Evolutionary conservation across 2,888 invertebrate genomes (phyloP).

Genomic region (Luffia ferchaultella): DNA sequence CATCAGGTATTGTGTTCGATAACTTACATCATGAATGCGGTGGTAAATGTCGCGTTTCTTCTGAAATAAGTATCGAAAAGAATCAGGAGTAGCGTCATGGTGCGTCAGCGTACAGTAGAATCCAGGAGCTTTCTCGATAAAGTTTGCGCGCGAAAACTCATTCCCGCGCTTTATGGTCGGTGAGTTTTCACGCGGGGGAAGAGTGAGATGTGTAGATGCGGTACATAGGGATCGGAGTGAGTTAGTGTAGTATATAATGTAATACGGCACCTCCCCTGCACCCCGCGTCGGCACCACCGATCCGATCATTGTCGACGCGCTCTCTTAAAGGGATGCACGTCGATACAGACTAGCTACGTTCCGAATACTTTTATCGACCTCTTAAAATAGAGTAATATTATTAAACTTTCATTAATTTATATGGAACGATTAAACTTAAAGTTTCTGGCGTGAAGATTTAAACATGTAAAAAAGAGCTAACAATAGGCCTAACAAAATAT

Average conservation of each 20-base stretch:
- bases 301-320: constrained; percentile 1
- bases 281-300: background rate
- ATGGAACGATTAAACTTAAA: too few species aligned
- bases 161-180: constrained; percentile 56
- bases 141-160: constrained; percentile 58
- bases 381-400: too few species aligned
- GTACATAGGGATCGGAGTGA: background rate
- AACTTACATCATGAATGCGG: too few species aligned
- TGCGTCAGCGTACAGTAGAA: constrained; percentile 21
- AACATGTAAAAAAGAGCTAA: too few species aligned
- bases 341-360: background rate
- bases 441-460: too few species aligned
- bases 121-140: constrained; percentile 35
- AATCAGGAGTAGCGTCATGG: constrained; percentile 18
- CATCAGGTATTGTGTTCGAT: too few species aligned
- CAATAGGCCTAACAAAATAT: too few species aligned
- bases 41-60: too few species aligned
- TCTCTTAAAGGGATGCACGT: background rate
- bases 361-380: background rate
- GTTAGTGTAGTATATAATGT: background rate
- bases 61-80: too few species aligned
- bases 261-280: background rate
- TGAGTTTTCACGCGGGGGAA: constrained; percentile 38
- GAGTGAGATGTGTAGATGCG: constrained; percentile 8
- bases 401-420: too few species aligned